Percentiles rank a stretch among this genome's conserved stretches.
phyloP scores from a whole-genome alignment of 2,888 invertebrate genomes.

The Agelastica alni region DNA sequence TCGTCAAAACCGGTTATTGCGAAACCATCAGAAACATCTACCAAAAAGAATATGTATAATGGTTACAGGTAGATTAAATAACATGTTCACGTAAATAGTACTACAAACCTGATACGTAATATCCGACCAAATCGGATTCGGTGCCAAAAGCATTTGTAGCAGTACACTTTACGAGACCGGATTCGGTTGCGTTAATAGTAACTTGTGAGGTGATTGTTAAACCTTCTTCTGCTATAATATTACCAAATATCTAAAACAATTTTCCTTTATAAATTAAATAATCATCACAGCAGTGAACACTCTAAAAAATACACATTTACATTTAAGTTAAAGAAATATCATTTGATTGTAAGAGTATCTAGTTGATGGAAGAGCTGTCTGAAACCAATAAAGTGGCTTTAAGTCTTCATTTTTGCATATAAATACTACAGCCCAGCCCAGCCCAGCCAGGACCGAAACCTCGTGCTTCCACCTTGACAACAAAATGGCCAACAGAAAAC shows the following conservation, averaged over 20 bases:
- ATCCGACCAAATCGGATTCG: conserved; percentile 34
- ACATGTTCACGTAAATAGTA: background rate
- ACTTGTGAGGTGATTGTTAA: conserved; percentile 49
- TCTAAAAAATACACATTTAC: no score
- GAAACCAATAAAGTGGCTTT: no score
- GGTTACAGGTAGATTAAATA: background rate
- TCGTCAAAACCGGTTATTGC: conserved; percentile 55
- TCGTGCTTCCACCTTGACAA: no score
- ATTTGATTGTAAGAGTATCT: no score
- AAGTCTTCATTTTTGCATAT: no score
- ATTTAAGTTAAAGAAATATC: no score
- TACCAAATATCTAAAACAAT: conserved; percentile 34
- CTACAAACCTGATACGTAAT: conserved; percentile 40
- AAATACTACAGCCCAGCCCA: no score
- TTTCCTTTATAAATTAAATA: no score
- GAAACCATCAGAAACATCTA: conserved; percentile 59
- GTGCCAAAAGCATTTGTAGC: conserved; percentile 55
- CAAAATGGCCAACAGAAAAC: no score
- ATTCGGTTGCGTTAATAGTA: conserved; percentile 52
- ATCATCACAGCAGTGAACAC: no score
- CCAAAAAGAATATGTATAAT: conserved; percentile 25
- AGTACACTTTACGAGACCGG: conserved; percentile 57
- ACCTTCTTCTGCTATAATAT: conserved; percentile 23
- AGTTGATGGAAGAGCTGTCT: no score
- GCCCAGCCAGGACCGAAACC: no score